Evolutionary conservation across 2,797 vertebrate species (phyloP).

Genomic region (Steatocranus sp.): DNA sequence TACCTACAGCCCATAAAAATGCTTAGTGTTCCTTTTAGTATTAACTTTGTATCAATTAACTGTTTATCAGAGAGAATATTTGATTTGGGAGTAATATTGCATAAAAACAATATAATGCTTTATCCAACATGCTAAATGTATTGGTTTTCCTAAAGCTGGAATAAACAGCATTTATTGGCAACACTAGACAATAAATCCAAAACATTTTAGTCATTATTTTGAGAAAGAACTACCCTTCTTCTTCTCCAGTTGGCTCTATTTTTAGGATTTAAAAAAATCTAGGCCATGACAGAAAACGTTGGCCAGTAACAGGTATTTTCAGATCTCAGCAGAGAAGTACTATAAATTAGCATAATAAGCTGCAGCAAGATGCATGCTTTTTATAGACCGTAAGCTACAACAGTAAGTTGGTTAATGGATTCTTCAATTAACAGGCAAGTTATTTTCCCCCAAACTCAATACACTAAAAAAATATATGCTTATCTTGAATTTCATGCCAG

Average conservation of each 20-base stretch:
- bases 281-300: not conserved
- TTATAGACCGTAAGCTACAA: not conserved
- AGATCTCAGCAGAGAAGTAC: not conserved
- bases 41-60: too few relatives aligned
- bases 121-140: not conserved
- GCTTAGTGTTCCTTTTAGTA: not conserved
- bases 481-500: not conserved
- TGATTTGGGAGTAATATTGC: not conserved
- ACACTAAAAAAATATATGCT: not conserved
- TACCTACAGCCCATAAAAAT: not conserved
- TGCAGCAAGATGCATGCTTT: not conserved
- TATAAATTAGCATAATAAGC: not conserved
- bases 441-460: not conserved
- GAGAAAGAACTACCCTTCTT: not conserved
- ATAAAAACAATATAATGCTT: rapidly evolving
- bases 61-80: not conserved
- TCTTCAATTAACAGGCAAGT: not conserved
- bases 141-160: not conserved
- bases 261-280: not conserved
- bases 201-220: not conserved
- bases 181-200: not conserved
- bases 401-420: not conserved
- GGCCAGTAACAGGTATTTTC: not conserved
- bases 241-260: not conserved
- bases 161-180: not conserved